A percentile compares a stretch with the other conserved stretches of the same genome.
phyloP scores from a whole-genome alignment of 2,888 invertebrate species.

The Synanthedon vespiformis region DNA sequence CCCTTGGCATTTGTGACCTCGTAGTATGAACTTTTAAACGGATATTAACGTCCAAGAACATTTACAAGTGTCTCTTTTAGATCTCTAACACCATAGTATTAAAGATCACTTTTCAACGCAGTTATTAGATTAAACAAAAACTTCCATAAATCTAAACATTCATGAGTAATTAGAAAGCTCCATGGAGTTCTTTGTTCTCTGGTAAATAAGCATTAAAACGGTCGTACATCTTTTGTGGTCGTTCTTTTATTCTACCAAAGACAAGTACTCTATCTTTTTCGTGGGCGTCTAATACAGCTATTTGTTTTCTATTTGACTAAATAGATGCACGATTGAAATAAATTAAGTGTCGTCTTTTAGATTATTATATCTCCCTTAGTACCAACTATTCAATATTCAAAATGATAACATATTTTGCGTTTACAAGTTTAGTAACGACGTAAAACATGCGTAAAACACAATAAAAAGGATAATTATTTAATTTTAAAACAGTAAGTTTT shows the following conservation, averaged over 20 bases:
- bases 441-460: no score
- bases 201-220: not conserved
- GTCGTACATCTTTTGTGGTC: not conserved
- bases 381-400: no score
- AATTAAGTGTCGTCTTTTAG: no score
- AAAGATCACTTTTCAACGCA: not conserved
- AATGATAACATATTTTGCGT: no score
- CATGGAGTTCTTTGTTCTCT: conserved; percentile 41
- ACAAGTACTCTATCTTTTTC: no score
- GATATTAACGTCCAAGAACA: conserved; percentile 6
- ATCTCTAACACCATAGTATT: conserved; percentile 4
- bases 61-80: not conserved
- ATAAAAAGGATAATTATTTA: no score
- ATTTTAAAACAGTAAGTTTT: no score
- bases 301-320: no score
- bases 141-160: conserved; percentile 32
- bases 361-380: no score
- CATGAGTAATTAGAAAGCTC: conserved; percentile 48
- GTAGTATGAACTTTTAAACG: conserved; percentile 37
- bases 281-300: no score
- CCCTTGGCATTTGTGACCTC: conserved; percentile 55
- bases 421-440: no score
- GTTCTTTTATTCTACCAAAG: not conserved
- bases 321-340: no score
- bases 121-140: conserved; percentile 11